Evolutionary conservation across 2,113 vertebrate species (phyloP).

Genomic region (Acanthochromis polyacanthus): DNA sequence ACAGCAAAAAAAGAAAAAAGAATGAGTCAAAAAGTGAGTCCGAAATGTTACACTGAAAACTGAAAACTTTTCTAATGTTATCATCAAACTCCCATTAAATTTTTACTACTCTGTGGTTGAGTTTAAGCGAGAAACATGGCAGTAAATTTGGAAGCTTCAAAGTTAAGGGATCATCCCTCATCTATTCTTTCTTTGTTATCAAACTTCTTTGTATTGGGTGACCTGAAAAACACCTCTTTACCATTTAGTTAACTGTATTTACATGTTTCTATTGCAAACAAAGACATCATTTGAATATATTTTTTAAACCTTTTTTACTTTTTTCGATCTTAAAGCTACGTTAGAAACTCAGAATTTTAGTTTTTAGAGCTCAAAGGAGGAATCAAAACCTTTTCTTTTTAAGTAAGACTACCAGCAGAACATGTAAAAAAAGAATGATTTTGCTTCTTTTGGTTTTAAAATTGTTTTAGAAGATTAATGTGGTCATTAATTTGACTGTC

Average conservation of each 20-base stretch:
- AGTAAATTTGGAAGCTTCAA: neutral
- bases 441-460: neutral
- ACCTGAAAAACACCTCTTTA: neutral
- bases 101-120: neutral
- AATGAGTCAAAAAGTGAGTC: neutral
- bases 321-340: conserved; percentile 3
- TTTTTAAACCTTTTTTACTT: neutral
- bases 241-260: conserved; percentile 17
- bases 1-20: neutral
- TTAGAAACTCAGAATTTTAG: too few species aligned
- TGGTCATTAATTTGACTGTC: neutral
- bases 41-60: neutral
- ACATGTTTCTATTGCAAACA: conserved; percentile 35
- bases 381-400: neutral
- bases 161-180: neutral
- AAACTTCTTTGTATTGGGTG: neutral
- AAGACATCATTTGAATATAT: conserved; percentile 3
- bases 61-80: neutral
- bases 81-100: conserved; percentile 12
- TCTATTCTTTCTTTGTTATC: conserved; percentile 24
- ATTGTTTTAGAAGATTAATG: conserved; percentile 5
- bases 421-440: neutral
- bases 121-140: neutral
- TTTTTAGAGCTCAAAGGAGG: neutral
- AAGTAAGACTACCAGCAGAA: neutral